Conservation (phyloP, 2,113 vertebrate species). For the Pipra filicauda region DNA sequence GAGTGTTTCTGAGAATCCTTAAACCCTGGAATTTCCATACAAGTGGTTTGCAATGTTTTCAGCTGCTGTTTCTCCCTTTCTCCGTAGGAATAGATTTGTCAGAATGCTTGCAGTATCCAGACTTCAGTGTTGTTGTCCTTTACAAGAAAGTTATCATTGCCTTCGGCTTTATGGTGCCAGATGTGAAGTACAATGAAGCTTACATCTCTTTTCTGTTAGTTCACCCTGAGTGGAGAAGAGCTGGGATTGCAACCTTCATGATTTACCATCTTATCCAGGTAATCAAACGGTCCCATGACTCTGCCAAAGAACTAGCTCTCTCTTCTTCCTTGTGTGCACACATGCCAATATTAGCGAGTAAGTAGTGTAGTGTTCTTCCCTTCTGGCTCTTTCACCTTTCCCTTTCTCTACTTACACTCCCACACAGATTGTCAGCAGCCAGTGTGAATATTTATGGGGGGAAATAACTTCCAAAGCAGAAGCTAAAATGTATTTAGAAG, state of each 20-base stretch:
- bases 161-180: constrained; percentile 98
- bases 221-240: constrained; percentile 95
- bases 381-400: neutral
- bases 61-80: neutral
- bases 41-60: neutral
- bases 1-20: neutral
- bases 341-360: neutral
- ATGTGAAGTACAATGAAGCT: constrained; percentile 97
- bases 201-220: constrained; percentile 98
- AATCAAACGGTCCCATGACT: neutral
- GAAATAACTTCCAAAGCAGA: neutral
- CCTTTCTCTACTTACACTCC: neutral
- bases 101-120: constrained; percentile 96
- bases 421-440: neutral
- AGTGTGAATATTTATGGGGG: neutral
- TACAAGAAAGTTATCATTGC: constrained; percentile 96
- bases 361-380: neutral
- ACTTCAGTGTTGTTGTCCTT: constrained; percentile 96
- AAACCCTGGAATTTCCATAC: neutral
- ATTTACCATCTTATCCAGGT: constrained; percentile 99
- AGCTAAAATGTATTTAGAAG: neutral
- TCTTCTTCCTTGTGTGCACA: neutral
- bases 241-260: constrained; percentile 97
- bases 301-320: neutral
- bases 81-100: constrained; percentile 90